Evolutionary conservation across 2,113 vertebrate species (phyloP), one percentile per base, ranked within the genome.

Genomic region (Corythoichthys intestinalis): DNA sequence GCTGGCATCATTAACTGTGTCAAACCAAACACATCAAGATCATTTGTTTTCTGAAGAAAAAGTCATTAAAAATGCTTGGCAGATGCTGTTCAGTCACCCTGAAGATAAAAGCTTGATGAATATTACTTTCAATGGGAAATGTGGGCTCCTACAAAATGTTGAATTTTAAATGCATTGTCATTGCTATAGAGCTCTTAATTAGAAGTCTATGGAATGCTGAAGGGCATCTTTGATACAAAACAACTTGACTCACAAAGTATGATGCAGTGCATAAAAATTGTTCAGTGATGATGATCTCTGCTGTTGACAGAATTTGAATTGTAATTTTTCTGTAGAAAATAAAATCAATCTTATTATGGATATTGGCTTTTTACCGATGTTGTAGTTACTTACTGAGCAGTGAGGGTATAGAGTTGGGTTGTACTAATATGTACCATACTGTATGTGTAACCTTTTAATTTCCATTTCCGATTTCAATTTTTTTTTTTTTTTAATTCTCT

Each of bases 71-170:
- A 78, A 20, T 17, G 60, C 69, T 75, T 78, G 56, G 67, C 59
- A 54, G 35, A 72, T 53, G 68, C 67, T 53, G 63, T 74, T 77
- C 64, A 60, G 64, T 74, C 73, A 65, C 59, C 15, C 13, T 39
- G 50, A 74, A 70, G 82, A 83, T 58, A 72, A 65, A 65, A 56
- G 28, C 70, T 78, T 70, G n/a, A 76, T 82, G 78, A 75, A 62
- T 69, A 82, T 78, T 71, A 65, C 46, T 71, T 81, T 66, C 73
- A 68, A 52, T n/a, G 14, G 64, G 75, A 70, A 71, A 60, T 81
- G 69, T 62, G 15, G 38, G 54, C 63, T 79, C 63, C 39, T 63
- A 53, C 74, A 38, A 49, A 48, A 37, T 67, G 69, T 72, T 37
- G 57, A 66, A 57, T 77, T 82, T 79, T 69, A 71, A 70, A 47